Conservation (phyloP, 1,140 invertebrate genomes). For the Lamellibrachia luymesi region DNA sequence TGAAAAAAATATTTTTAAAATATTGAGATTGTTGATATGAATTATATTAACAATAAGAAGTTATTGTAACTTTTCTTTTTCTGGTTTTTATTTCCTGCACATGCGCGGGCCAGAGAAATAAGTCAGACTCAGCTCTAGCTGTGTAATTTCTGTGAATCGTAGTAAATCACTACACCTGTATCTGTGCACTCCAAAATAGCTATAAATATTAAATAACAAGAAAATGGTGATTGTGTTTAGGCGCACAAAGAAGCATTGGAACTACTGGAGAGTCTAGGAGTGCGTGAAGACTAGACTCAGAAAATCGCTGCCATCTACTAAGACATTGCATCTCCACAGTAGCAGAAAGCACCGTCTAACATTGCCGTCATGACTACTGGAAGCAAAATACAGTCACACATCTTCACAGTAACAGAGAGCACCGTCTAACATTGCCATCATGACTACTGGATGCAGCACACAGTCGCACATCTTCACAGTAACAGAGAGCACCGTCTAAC, state of each 20-base stretch:
- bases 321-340: neutral
- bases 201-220: neutral
- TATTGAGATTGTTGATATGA: neutral
- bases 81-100: constrained; percentile 8
- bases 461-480: neutral
- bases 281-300: constrained; percentile 6
- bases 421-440: neutral
- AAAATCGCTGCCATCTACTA: neutral
- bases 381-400: too few species aligned
- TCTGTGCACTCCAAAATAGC: too few species aligned
- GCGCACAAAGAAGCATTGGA: constrained; percentile 28
- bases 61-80: neutral
- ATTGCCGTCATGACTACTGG: too few species aligned
- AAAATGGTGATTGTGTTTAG: constrained; percentile 18
- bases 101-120: neutral
- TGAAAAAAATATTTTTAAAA: neutral
- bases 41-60: neutral
- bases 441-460: neutral
- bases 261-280: constrained; percentile 21
- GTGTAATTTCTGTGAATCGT: constrained; percentile 5
- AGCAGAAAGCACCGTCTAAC: too few species aligned
- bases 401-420: neutral
- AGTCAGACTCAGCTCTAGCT: neutral
- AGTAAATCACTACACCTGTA: neutral
- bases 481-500: neutral